Conservation (phyloP, 2,888 invertebrate genomes). For the Andricus quercusramuli region DNA sequence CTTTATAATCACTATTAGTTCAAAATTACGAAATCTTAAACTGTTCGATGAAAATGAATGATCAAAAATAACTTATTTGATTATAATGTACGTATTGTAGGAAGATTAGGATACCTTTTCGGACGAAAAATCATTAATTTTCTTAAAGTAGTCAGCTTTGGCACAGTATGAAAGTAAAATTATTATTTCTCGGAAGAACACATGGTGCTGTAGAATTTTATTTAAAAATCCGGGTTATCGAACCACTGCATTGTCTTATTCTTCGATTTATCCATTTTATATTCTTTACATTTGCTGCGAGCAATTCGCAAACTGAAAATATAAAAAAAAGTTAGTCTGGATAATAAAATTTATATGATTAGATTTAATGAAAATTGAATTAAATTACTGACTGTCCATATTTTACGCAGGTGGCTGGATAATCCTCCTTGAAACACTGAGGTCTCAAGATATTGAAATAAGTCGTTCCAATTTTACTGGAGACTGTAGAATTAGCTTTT, state of each 20-base stretch:
- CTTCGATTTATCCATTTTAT: constrained; percentile 80
- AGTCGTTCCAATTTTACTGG: constrained; percentile 83
- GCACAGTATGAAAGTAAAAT: neutral
- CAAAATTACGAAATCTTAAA: neutral
- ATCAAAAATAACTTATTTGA: no score
- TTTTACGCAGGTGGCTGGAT: constrained; percentile 60
- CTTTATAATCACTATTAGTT: neutral
- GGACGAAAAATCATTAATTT: neutral
- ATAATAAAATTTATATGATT: constrained; percentile 79
- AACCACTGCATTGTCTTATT: constrained; percentile 83
- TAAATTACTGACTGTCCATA: constrained; percentile 58
- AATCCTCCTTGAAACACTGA: constrained; percentile 83
- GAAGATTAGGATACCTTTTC: neutral
- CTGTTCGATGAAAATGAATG: neutral
- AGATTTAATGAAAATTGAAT: constrained; percentile 7
- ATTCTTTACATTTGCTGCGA: constrained; percentile 80
- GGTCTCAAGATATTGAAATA: constrained; percentile 88
- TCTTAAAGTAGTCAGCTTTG: neutral
- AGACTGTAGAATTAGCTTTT: constrained; percentile 80
- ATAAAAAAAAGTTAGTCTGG: neutral
- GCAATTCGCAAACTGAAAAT: constrained; percentile 46
- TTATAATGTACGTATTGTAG: neutral
- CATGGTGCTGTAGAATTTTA: neutral
- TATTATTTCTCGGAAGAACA: neutral
- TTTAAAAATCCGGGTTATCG: constrained; percentile 81